Base-by-base conservation (phyloP, 1,140 invertebrate species). In the Dysdera silvatica region DNA sequence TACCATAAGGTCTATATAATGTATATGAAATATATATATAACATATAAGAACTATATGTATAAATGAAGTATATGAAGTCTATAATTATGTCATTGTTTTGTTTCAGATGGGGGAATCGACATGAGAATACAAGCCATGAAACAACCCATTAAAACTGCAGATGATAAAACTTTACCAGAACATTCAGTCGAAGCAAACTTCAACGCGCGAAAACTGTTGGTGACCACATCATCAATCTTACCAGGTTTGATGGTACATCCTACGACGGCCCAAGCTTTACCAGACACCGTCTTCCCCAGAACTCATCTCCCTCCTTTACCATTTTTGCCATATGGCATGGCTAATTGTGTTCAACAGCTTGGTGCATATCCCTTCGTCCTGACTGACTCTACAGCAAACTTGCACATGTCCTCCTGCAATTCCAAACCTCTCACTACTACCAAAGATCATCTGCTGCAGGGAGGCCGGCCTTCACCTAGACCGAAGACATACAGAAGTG, bases 61-160 rank as follows among this genome's bases (percentile, higher is more conserved):
- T n/a, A n/a, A n/a, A n/a, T n/a, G n/a, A n/a, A n/a, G n/a, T n/a
- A n/a, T n/a, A n/a, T n/a, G n/a, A n/a, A n/a, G n/a, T n/a, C n/a
- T n/a, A n/a, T n/a, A n/a, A n/a, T n/a, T n/a, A n/a, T n/a, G n/a
- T n/a, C n/a, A n/a, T n/a, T 7, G 47, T 58, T 33, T 7, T 26
- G 24, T 33, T 58, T n/a, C 49, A 61, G 61, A 63, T 63, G 61
- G 49, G n/a, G 40, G 31, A 18, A 23, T 56, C 37, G 53, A 63
- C 29, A 63, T 63, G 61, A 63, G 56, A 47, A 63, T 63, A 53
- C 61, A 63, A 56, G 61, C 55, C 29, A 63, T 63, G 61, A 63
- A 63, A 29, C 41, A 52, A 8, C 56, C 49, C 26, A 41, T 26
- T 33, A 63, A 63, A 33, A 12, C 61, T n/a, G 16, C 23, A 3